Percentiles rank a stretch among this genome's conserved stretches.
phyloP scores from a whole-genome alignment of 2,888 invertebrate genomes.

The Microctonus brassicae region DNA sequence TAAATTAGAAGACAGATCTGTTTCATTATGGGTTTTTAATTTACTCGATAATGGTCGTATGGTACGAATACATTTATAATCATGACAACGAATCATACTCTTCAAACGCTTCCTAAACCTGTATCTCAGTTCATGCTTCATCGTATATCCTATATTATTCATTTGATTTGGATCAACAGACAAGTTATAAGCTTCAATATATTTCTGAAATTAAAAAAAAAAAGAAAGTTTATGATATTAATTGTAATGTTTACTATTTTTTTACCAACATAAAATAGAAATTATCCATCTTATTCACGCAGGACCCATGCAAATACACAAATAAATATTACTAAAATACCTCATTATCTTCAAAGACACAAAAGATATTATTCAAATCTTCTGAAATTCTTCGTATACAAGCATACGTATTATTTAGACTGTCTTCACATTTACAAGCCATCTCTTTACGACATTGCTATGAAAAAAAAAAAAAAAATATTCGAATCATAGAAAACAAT shows the following conservation, averaged over 20 bases:
- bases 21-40: too few relatives aligned
- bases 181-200: constrained; percentile 84
- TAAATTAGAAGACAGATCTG: too few relatives aligned
- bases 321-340: constrained; percentile 61
- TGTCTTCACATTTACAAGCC: constrained; percentile 89
- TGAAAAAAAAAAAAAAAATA: constrained; percentile 54
- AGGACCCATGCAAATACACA: neutral
- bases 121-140: constrained; percentile 49
- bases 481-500: constrained; percentile 26
- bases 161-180: constrained; percentile 80
- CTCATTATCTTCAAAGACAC: constrained; percentile 74
- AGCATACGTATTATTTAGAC: constrained; percentile 84
- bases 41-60: too few relatives aligned
- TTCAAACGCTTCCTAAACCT: constrained; percentile 55
- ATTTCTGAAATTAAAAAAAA: constrained; percentile 72
- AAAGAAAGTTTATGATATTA: constrained; percentile 10
- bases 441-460: constrained; percentile 77
- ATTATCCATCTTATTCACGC: too few relatives aligned
- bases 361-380: constrained; percentile 74
- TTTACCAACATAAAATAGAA: too few relatives aligned
- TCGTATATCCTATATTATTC: constrained; percentile 72
- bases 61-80: constrained; percentile 46
- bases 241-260: too few relatives aligned
- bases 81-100: constrained; percentile 52
- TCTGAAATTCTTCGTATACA: constrained; percentile 80